Percentiles rank a stretch among this genome's conserved stretches.
Evolutionary conservation across 2,888 invertebrate genomes (phyloP).

Genomic region (Sussaba pulchella): DNA sequence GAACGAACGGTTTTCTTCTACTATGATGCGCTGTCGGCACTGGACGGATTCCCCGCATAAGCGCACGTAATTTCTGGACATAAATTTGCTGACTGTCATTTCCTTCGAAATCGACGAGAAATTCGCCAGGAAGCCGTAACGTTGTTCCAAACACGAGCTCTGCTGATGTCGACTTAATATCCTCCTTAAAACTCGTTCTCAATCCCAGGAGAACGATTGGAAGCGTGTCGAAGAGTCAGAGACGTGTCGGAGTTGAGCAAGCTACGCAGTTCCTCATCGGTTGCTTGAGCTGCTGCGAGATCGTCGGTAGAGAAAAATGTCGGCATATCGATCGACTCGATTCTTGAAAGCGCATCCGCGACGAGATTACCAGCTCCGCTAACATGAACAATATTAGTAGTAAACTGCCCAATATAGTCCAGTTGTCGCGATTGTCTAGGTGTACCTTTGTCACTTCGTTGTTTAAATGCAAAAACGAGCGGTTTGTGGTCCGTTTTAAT

Average conservation of each 20-base stretch:
- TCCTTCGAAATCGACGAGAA: slow-evolving; percentile 53
- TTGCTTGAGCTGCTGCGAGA: neutral
- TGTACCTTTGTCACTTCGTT: slow-evolving; percentile 18
- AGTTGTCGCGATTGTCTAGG: slow-evolving; percentile 15
- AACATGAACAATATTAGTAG: neutral
- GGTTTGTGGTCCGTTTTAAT: slow-evolving; percentile 12
- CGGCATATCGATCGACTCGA: neutral
- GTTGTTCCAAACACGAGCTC: slow-evolving; percentile 76
- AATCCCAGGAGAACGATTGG: slow-evolving; percentile 78
- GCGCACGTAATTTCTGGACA: slow-evolving; percentile 35
- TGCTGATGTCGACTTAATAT: slow-evolving; percentile 74
- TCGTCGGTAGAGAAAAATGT: neutral
- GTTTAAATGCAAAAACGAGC: slow-evolving; percentile 3
- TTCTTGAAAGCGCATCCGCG: slow-evolving; percentile 17
- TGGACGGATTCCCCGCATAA: slow-evolving; percentile 52
- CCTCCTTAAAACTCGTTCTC: slow-evolving; percentile 73
- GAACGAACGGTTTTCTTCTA: slow-evolving; percentile 35
- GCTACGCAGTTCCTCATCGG: neutral
- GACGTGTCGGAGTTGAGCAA: neutral
- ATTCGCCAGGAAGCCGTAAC: slow-evolving; percentile 73
- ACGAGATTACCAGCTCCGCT: neutral
- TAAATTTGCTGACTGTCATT: slow-evolving; percentile 26
- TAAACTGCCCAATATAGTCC: slow-evolving; percentile 18
- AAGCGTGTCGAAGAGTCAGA: slow-evolving; percentile 62
- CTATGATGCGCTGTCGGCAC: slow-evolving; percentile 51